Base-by-base conservation (phyloP, 2,113 vertebrate species). In the Eulemur macaco region DNA sequence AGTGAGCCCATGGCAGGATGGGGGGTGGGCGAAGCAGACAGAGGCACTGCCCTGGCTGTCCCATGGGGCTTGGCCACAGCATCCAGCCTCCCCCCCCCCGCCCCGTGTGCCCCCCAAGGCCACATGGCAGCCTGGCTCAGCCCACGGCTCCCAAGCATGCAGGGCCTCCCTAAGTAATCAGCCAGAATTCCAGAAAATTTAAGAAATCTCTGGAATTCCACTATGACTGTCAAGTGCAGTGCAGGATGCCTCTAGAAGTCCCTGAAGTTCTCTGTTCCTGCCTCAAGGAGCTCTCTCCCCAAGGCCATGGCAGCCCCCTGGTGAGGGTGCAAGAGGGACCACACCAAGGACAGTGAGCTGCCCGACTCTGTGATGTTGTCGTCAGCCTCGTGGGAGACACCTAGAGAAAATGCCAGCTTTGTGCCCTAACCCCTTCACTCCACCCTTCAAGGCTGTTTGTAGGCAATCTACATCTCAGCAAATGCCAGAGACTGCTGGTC, bases 391-490 rank as follows among this genome's bases (percentile, higher is more conserved):
- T 7, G 0, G 6, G 6, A 73, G 34, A 8, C 2, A 0, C 17
- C 10, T 37, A 25, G 71, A 54, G 39, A 39, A 31, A 8, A 6
- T 18, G 34, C 27, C 73, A n/a, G 29, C 45, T 31, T 8, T 1
- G 17, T 0, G 2, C 76, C 27, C 17, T 8, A 45, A 23, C 37
- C 82, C 37, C 95, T 66, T 94, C 74, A 39, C 66, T 77, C 96
- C 89, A 82, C 95, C 82, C 96, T 81, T 89, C 37, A 78, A 94
- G 89, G 20, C 37, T 15, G 4, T 63, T 89, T 69, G 15, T 23
- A 63, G 96, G 89, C 97, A 13, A 52, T 96, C 91, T 37, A 52
- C 45, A 6, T 14, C 27, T 87, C 63, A 66, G 80, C 80, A 76
- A 4, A 34, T 7, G 6, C 64, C 86, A 23, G 84, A 9, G 6